Percentiles rank a stretch among this genome's conserved stretches.
phyloP scores from a whole-genome alignment of 2,797 vertebrate genomes.

The Tadarida brasiliensis region DNA sequence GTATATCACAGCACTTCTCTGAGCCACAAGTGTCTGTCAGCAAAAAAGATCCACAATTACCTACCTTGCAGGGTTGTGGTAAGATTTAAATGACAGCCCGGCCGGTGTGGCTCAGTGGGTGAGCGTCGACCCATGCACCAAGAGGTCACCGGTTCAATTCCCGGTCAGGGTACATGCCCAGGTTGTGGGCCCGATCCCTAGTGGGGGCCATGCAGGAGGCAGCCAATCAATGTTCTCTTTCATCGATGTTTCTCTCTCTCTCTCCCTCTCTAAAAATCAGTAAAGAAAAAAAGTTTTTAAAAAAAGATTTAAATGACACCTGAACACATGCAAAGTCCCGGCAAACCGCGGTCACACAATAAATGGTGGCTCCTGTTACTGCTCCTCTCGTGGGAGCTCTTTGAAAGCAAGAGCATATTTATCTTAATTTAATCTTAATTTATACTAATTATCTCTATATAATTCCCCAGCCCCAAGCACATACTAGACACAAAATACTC shows the following conservation, averaged over 20 bases:
- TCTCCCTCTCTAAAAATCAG: no score
- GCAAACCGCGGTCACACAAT: not conserved
- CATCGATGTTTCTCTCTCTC: no score
- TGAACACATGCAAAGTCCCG: not conserved
- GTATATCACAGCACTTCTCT: not conserved
- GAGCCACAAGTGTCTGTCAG: not conserved
- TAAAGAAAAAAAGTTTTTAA: no score
- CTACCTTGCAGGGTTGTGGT: not conserved
- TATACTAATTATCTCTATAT: not conserved
- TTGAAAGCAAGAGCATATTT: not conserved
- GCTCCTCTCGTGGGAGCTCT: not conserved
- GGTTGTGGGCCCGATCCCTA: no score
- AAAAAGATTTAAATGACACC: not conserved
- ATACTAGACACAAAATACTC: not conserved
- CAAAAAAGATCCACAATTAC: not conserved
- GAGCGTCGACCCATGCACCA: no score
- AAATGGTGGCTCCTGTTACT: not conserved
- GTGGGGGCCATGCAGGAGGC: no score
- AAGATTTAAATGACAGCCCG: not conserved
- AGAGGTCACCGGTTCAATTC: no score
- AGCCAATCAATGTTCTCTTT: no score
- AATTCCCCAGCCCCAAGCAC: not conserved
- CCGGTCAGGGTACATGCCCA: no score
- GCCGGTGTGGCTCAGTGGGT: no score
- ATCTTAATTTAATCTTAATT: not conserved